phyloP scores from a whole-genome alignment of 2,113 vertebrate species.

The Heterocephalus glaber region DNA sequence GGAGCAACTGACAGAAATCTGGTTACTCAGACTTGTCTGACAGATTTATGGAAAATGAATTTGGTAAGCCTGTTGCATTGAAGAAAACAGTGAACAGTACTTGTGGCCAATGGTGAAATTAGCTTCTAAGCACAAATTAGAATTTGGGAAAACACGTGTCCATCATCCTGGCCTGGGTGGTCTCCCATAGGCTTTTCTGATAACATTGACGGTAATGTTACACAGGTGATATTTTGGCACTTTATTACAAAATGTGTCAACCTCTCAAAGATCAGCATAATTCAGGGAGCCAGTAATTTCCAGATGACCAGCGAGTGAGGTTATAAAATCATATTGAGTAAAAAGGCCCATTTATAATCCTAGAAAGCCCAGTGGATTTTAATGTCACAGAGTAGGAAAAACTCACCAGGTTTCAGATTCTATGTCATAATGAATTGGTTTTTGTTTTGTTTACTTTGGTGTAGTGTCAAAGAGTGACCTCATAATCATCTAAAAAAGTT shows the following conservation, averaged over 20 bases:
- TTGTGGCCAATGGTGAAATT: background rate
- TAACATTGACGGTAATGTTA: background rate
- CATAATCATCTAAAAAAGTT: background rate
- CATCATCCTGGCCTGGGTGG: background rate
- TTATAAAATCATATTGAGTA: background rate
- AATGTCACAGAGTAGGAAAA: background rate
- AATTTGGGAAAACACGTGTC: background rate
- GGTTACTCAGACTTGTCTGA: background rate
- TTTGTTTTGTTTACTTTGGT: background rate
- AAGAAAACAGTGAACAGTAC: background rate
- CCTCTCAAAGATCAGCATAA: background rate
- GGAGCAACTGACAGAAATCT: background rate
- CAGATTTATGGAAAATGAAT: background rate
- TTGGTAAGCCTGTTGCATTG: background rate
- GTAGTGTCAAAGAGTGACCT: background rate
- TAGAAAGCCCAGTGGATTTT: conserved; percentile 42
- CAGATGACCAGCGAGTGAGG: background rate
- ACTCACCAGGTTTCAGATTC: background rate
- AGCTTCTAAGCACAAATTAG: background rate
- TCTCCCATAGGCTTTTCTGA: background rate
- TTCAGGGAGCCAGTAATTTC: background rate
- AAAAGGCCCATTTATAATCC: conserved; percentile 14
- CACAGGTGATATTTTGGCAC: background rate
- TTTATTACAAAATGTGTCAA: background rate
- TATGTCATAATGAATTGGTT: background rate